These are phyloP conservation scores for Hydropotes inermis DNA, from an alignment of 2,113 vertebrate genomes.

Conservation along the genomic window DNA sequence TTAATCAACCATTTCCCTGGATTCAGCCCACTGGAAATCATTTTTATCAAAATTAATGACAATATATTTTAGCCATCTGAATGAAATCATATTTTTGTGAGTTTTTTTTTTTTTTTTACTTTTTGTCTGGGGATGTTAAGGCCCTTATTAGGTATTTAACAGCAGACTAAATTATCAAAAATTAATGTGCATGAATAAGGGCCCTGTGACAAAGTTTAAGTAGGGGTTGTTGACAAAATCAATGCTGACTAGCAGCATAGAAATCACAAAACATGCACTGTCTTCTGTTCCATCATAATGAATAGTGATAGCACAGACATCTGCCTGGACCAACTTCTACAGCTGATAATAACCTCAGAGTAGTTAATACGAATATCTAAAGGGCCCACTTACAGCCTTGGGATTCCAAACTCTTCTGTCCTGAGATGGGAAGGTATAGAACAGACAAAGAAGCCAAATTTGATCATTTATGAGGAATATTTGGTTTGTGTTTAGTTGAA, in stretches of 20 bases:
- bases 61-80: constrained; percentile 50
- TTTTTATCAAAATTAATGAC: constrained; percentile 47
- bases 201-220: background rate
- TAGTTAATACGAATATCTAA: background rate
- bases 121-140: constrained; percentile 13
- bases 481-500: background rate
- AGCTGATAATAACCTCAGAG: background rate
- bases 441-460: background rate
- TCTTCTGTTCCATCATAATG: background rate
- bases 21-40: constrained; percentile 51
- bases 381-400: background rate
- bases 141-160: background rate
- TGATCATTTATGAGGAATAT: background rate
- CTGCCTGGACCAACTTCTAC: background rate
- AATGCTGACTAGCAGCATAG: background rate
- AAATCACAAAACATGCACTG: background rate
- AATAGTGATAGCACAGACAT: background rate
- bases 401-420: background rate
- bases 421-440: background rate
- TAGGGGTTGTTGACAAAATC: background rate
- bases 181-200: background rate
- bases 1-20: constrained; percentile 37
- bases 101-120: background rate
- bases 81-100: constrained; percentile 16
- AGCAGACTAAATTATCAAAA: background rate